Evolutionary conservation across 92 coral and sea anemone species (phyloP), one percentile per base, ranked within the genome.

Genomic region (Muricea muricata): DNA sequence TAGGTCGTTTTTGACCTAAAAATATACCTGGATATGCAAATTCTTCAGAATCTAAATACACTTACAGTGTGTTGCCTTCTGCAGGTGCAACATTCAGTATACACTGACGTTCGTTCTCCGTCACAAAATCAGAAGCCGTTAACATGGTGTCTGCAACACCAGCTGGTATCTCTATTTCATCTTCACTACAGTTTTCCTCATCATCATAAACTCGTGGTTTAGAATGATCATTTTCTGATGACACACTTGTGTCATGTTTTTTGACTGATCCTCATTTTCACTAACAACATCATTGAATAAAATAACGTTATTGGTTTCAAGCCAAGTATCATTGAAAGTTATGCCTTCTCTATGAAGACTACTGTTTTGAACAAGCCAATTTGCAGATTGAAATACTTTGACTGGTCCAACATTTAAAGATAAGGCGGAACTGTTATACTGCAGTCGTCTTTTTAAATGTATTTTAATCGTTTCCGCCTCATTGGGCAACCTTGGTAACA

Each of bases 91-190:
- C 65, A 46, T 75, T 83, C 20, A 87, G 75, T 52, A 87, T 82
- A 50, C 75, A 11, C 66, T 88, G 91, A 7, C 87, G 82, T 75
- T 88, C 91, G 75, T 45, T 65, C 65, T 88, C 84, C 83, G 85
- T n/a, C n/a, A n/a, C n/a, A n/a, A n/a, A n/a, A n/a, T n/a, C n/a
- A n/a, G n/a, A n/a, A n/a, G n/a, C n/a, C 8, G 89, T 83, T 31
- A 88, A 48, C 76, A 87, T 0, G 31, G 88, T 87, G 33, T 82
- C 91, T 0, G 68, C 56, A 81, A 61, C 52, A 6, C 87, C 91
- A 46, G 91, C 88, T 42, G 81, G 88, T 52, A 52, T 82, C 37
- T 82, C 87, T 76, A 52, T 75, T 41, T 84, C 89, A 76, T 84
- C 81, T n/a, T n/a, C n/a, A n/a, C n/a, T n/a, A n/a, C 67, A 84